Percentiles rank a stretch among this genome's conserved stretches.
Conservation (phyloP, 2,888 invertebrate species). For the Amblyjoppa fuscipennis region DNA sequence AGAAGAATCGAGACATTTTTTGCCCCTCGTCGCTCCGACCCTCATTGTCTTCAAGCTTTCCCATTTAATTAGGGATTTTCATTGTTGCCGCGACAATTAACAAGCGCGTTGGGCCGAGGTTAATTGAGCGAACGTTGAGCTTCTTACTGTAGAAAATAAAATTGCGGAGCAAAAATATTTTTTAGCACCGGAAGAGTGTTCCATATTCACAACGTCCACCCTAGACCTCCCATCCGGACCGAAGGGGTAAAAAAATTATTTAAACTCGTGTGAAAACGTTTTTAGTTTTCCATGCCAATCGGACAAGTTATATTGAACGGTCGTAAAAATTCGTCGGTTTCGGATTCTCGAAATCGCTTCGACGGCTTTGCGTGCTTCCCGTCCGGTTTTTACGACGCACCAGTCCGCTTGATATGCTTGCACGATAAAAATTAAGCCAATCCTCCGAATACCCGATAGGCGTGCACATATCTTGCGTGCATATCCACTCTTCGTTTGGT, state of each 20-base stretch:
- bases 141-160: neutral
- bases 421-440: neutral
- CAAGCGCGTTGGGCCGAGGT: neutral
- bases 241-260: too few relatives aligned
- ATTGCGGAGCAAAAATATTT: neutral
- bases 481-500: neutral
- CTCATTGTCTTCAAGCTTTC: neutral
- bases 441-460: neutral
- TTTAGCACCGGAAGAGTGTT: too few relatives aligned
- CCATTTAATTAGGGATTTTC: neutral
- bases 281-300: too few relatives aligned
- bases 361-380: too few relatives aligned
- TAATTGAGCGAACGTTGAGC: neutral
- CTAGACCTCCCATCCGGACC: too few relatives aligned
- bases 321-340: too few relatives aligned
- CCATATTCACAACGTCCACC: too few relatives aligned
- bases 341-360: too few relatives aligned
- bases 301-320: too few relatives aligned
- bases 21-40: conserved; percentile 4
- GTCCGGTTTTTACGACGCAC: neutral
- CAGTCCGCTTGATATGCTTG: too few relatives aligned
- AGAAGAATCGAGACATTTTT: conserved; percentile 38
- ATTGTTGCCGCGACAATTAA: neutral
- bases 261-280: too few relatives aligned
- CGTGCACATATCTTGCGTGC: neutral